Percentiles rank a stretch among this genome's conserved stretches.
Evolutionary conservation across 2,888 invertebrate species (phyloP).

Genomic region (Spatulosminthurus flaviceps): DNA sequence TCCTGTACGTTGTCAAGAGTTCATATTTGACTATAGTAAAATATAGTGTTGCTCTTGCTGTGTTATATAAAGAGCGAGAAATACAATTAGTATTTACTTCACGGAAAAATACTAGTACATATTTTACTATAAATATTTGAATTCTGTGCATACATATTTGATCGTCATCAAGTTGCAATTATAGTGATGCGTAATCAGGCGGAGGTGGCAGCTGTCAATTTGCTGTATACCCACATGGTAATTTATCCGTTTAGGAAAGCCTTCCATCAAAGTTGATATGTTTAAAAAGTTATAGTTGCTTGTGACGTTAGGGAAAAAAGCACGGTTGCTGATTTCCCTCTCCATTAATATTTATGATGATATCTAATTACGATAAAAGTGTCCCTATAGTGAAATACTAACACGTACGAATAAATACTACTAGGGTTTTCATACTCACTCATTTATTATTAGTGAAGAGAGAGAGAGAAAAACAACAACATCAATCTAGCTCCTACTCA

Average conservation of each 20-base stretch:
- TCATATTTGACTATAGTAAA: too few relatives aligned
- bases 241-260: slow-evolving; percentile 6
- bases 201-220: slow-evolving; percentile 18
- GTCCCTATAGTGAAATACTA: too few relatives aligned
- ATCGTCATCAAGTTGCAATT: slow-evolving; percentile 14
- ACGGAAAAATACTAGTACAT: background rate
- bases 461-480: too few relatives aligned
- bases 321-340: background rate
- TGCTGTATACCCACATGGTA: slow-evolving; percentile 6
- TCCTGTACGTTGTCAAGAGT: too few relatives aligned
- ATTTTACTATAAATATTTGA: too few relatives aligned
- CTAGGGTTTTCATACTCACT: background rate
- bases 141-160: background rate
- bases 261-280: background rate
- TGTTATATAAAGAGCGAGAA: too few relatives aligned
- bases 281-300: background rate
- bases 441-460: too few relatives aligned
- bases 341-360: slow-evolving; percentile 19
- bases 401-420: background rate
- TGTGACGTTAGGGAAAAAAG: background rate
- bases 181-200: slow-evolving; percentile 18
- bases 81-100: background rate
- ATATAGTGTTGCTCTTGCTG: too few relatives aligned
- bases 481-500: too few relatives aligned
- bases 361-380: slow-evolving; percentile 6